Evolutionary conservation across 1,140 invertebrate genomes (phyloP).

Genomic region (Holcopasites calliopsidis): DNA sequence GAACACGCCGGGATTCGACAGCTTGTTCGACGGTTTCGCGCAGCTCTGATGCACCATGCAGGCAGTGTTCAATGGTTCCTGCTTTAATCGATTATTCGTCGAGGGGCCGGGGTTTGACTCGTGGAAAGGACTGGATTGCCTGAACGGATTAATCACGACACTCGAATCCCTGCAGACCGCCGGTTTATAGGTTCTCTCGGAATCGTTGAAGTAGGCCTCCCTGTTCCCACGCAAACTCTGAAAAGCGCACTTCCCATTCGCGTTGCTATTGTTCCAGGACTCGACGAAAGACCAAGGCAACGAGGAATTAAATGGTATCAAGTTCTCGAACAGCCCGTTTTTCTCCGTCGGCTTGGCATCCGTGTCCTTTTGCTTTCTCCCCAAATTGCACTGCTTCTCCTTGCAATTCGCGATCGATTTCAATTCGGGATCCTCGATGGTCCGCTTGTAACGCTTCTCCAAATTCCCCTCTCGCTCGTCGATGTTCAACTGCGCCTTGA

Average conservation of each 20-base stretch:
- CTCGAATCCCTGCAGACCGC: constrained; percentile 7
- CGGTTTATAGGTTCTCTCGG: constrained; percentile 43
- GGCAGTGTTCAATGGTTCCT: constrained; percentile 36
- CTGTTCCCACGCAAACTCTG: constrained; percentile 43
- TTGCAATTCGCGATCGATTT: constrained; percentile 7
- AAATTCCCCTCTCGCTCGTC: constrained; percentile 67
- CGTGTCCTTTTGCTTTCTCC: constrained; percentile 31
- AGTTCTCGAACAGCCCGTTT: constrained; percentile 50
- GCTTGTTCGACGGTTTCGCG: constrained; percentile 43
- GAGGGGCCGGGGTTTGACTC: constrained; percentile 69
- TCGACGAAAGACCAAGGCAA: constrained; percentile 58
- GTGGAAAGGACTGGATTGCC: constrained; percentile 60
- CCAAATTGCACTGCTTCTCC: constrained; percentile 38
- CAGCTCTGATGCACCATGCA: constrained; percentile 67
- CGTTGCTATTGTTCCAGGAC: constrained; percentile 57
- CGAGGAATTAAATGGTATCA: constrained; percentile 49
- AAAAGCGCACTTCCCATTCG: constrained; percentile 48
- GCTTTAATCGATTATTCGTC: constrained; percentile 52
- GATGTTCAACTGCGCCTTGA: constrained; percentile 71
- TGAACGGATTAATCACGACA: constrained; percentile 56
- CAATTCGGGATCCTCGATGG: constrained; percentile 40
- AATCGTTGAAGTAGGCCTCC: constrained; percentile 38
- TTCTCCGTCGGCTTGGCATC: constrained; percentile 31
- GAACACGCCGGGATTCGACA: not conserved
- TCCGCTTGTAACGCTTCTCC: constrained; percentile 75